Evolutionary conservation across 2,888 invertebrate genomes (phyloP).

Genomic region (Argyra leucocephala): DNA sequence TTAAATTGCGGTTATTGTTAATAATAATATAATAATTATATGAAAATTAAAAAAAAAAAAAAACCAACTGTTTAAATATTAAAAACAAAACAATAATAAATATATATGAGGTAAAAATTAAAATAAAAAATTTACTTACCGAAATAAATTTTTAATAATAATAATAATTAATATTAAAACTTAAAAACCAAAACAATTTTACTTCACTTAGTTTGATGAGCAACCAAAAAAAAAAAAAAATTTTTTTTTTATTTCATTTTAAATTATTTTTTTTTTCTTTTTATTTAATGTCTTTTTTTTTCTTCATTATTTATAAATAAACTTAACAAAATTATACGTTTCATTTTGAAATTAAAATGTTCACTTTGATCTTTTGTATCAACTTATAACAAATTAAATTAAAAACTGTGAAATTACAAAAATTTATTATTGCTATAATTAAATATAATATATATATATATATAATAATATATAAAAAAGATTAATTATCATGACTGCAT

Average conservation of each 20-base stretch:
- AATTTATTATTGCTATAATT: not conserved
- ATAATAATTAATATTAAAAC: conserved; percentile 2
- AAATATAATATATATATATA: too few species aligned
- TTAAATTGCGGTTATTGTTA: not conserved
- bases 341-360: not conserved
- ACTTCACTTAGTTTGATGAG: not conserved
- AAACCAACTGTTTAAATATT: not conserved
- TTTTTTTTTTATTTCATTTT: not conserved
- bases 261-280: not conserved
- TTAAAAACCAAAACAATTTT: not conserved
- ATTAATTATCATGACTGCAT: conserved; percentile 2
- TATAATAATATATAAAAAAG: too few species aligned
- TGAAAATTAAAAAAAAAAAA: not conserved
- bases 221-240: not conserved
- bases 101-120: not conserved
- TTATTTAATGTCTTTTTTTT: not conserved
- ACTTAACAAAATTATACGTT: not conserved
- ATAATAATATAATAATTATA: not conserved
- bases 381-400: not conserved
- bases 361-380: not conserved
- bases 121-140: not conserved
- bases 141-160: conserved; percentile 2
- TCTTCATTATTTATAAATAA: not conserved
- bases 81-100: too few species aligned
- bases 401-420: conserved; percentile 2